Conservation (phyloP, 2,797 vertebrate genomes). For the Hozukius guyotensis region DNA sequence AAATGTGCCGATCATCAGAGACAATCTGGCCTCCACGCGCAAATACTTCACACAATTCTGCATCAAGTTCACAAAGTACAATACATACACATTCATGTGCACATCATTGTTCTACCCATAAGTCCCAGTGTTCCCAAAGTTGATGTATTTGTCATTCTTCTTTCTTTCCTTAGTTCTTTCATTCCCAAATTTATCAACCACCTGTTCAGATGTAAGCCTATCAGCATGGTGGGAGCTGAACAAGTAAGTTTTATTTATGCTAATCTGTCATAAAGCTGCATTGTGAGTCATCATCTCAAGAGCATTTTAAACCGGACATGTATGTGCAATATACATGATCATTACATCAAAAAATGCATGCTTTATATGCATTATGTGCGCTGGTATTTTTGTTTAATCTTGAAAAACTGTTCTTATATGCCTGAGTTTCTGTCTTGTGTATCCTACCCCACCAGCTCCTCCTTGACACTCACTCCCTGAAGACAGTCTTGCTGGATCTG, state of each 20-base stretch:
- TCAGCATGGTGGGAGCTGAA: conserved; percentile 99
- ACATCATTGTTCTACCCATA: background rate
- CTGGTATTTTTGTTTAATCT: background rate
- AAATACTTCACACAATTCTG: conserved; percentile 99
- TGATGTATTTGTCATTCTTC: conserved; percentile 16
- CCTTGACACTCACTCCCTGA: conserved; percentile 97
- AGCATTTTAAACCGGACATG: background rate
- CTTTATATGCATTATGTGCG: background rate
- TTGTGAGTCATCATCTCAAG: background rate
- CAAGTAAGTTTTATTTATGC: conserved; percentile 85
- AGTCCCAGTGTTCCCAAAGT: background rate
- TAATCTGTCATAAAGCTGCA: background rate
- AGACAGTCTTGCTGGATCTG: conserved; percentile 95
- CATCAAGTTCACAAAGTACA: conserved; percentile 98
- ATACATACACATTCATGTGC: background rate
- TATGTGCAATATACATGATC: background rate
- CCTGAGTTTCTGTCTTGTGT: background rate
- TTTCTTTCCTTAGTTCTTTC: conserved; percentile 88
- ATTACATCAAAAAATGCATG: background rate
- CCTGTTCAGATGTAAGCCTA: conserved; percentile 97
- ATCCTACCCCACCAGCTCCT: conserved; percentile 85
- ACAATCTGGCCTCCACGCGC: conserved; percentile 96
- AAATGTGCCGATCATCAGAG: conserved; percentile 96
- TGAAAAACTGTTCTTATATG: background rate
- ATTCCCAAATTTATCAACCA: conserved; percentile 99